Base-by-base conservation (phyloP, 37 sponge, comb jelly and placozoan genomes). In the Lycopodina hypogea region DNA sequence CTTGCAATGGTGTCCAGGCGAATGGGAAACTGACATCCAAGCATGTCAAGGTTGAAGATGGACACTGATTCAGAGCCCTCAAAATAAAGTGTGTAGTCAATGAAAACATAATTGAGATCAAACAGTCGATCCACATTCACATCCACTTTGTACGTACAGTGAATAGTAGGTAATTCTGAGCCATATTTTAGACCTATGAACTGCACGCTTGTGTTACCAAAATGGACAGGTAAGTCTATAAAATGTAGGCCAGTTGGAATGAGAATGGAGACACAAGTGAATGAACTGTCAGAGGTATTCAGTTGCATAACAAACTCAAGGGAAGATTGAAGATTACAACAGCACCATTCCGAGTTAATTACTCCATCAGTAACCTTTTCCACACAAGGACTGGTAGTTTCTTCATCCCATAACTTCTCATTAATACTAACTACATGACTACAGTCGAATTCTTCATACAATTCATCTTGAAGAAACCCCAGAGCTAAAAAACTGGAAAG, bases 31-130 rank as follows among this genome's bases (percentile, higher is more conserved):
- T 78, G 73, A 52, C 86, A 85, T 9, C 52, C 56, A 1, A 11
- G 23, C 22, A 86, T 78, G 24, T 52, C n/a, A 8, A 86, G 9
- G 24, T 29, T 40, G 32, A 40, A 39, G 38, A 86, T 32, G 22
- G 37, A 7, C 3, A 78, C 74, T 12, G n/a, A 29, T 23, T n/a
- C 17, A 0, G 73, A 55, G 22, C 45, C 34, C n/a, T 41, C n/a
- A 55, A 86, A 86, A 22, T 71, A 77, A 23, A 66, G 58, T 17
- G 52, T 71, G 53, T 84, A 84, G 56, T 74, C 56, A n/a, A 33
- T 34, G 57, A 1, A 52, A 22, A 0, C 37, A 37, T 65, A 52
- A 11, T 50, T 23, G 17, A 9, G 26, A 51, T 45, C 45, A 40
- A 60, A 60, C n/a, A 76, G 8, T 33, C 52, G 8, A 1, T 14